These are phyloP conservation scores for Scaptomyza tumidula DNA, from an alignment of 2,888 invertebrate species.

Conservation along the genomic window DNA sequence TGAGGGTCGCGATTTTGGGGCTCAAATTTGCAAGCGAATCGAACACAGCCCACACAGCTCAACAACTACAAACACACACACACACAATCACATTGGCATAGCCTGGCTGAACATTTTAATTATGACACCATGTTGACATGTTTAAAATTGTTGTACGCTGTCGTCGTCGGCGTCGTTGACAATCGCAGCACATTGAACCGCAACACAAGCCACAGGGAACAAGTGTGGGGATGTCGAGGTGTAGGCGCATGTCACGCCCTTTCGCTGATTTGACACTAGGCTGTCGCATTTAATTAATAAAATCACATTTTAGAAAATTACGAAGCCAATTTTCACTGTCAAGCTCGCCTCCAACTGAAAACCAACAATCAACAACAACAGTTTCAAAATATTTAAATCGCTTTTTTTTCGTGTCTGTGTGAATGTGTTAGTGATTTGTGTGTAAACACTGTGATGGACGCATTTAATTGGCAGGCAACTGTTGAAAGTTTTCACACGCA, in stretches of 20 bases:
- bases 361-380: background rate
- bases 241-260: conserved; percentile 29
- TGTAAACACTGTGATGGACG: conserved; percentile 64
- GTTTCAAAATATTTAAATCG: conserved; percentile 12
- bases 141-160: conserved; percentile 71
- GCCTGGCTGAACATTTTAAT: conserved; percentile 73
- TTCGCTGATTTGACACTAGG: conserved; percentile 72
- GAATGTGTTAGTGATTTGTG: conserved; percentile 15
- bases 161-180: conserved; percentile 36
- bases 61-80: conserved; percentile 22
- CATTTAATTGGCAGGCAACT: conserved; percentile 59
- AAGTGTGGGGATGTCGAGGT: background rate
- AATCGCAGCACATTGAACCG: conserved; percentile 70
- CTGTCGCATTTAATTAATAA: conserved; percentile 78
- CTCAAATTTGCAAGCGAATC: conserved; percentile 59
- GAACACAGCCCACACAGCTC: conserved; percentile 34
- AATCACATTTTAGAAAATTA: conserved; percentile 72
- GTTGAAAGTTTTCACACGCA: conserved; percentile 49
- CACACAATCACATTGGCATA: conserved; percentile 19
- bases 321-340: conserved; percentile 59
- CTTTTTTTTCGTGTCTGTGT: conserved; percentile 5
- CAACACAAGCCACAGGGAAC: conserved; percentile 56
- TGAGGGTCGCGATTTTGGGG: conserved; percentile 43
- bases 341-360: conserved; percentile 12
- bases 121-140: conserved; percentile 79